phyloP scores from a whole-genome alignment of 2,888 invertebrate genomes.

The Coelinius sp. region DNA sequence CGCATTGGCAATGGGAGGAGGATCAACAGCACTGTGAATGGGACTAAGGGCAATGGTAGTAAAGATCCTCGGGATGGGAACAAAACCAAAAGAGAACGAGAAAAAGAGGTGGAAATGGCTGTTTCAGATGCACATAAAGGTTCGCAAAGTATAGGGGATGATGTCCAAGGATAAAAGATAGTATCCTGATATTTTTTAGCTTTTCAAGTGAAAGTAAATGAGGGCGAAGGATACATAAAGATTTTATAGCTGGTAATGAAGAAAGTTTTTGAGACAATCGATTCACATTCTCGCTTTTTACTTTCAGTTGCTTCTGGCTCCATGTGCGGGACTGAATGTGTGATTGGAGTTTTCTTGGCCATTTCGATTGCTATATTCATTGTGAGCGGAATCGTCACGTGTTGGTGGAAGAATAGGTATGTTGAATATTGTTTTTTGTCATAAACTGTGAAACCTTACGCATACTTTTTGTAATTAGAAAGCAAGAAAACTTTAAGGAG shows the following conservation, averaged over 20 bases:
- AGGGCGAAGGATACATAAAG: neutral
- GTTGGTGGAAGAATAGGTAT: constrained; percentile 17
- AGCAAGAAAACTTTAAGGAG: neutral
- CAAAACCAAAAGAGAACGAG: constrained; percentile 53
- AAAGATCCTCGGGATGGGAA: constrained; percentile 47
- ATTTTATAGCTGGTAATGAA: neutral
- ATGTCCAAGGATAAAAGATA: neutral
- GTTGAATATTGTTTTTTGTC: neutral
- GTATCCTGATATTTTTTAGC: neutral
- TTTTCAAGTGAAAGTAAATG: constrained; percentile 17
- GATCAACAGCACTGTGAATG: constrained; percentile 1
- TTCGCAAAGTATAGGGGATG: constrained; percentile 41
- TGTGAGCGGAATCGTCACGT: neutral
- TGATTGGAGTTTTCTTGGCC: constrained; percentile 7
- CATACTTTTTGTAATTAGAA: neutral
- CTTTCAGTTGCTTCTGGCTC: constrained; percentile 1
- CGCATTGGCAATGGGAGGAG: constrained; percentile 39
- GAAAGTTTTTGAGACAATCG: neutral
- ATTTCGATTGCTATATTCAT: neutral
- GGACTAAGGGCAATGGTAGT: neutral
- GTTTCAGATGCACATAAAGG: constrained; percentile 61
- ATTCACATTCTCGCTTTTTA: neutral
- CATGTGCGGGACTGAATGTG: constrained; percentile 5
- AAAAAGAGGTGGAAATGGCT: constrained; percentile 47
- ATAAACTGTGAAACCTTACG: neutral